Conservation (phyloP, 1,140 invertebrate genomes). For the Drosophila nigrodunni region DNA sequence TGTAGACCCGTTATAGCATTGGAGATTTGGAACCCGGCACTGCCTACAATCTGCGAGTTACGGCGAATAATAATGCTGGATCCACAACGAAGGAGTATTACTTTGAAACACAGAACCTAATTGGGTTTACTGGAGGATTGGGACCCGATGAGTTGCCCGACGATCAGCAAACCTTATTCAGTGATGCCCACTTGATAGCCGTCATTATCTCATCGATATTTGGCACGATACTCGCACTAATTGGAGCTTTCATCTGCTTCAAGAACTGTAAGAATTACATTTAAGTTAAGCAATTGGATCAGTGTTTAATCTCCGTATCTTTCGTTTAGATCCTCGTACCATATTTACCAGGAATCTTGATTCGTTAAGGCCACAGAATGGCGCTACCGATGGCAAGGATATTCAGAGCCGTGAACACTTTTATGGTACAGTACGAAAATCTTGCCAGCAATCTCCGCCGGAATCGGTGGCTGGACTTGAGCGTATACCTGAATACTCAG, state of each 20-base stretch:
- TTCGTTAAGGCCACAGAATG: constrained; percentile 47
- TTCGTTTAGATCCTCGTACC: constrained; percentile 57
- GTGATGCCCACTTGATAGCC: constrained; percentile 85
- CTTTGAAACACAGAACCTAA: constrained; percentile 87
- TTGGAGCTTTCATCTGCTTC: constrained; percentile 86
- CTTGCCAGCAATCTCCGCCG: constrained; percentile 85
- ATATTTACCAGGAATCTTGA: constrained; percentile 56
- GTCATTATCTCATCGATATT: constrained; percentile 85
- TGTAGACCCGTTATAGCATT: constrained; percentile 85
- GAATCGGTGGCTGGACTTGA: constrained; percentile 86
- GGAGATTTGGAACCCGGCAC: constrained; percentile 88
- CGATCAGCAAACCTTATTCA: constrained; percentile 83
- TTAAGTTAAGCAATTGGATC: background rate
- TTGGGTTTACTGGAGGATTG: constrained; percentile 85
- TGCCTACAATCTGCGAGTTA: constrained; percentile 88
- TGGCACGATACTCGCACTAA: constrained; percentile 85
- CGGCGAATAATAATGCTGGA: constrained; percentile 90
- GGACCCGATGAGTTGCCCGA: constrained; percentile 81
- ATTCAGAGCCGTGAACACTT: constrained; percentile 86
- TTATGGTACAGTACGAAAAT: constrained; percentile 86
- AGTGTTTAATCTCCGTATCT: background rate
- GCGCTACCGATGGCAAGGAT: constrained; percentile 49
- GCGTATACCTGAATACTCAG: constrained; percentile 87
- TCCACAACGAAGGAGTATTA: constrained; percentile 88
- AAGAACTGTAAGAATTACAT: constrained; percentile 85